Conservation (phyloP, 2,888 invertebrate species). For the Amorpha juglandis region DNA sequence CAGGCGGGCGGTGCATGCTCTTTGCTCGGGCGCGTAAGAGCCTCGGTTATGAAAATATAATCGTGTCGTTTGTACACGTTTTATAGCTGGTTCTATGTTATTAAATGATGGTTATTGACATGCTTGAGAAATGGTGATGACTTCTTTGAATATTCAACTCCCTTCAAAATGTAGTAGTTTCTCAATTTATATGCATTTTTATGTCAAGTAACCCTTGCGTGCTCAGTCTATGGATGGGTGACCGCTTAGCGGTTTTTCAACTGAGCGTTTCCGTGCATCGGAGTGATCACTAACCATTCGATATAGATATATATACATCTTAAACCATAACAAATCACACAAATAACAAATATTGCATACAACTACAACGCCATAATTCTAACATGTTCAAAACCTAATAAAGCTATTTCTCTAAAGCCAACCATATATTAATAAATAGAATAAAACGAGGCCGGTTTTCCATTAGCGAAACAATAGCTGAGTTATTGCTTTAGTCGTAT, state of each 20-base stretch:
- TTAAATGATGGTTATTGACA: conserved; percentile 10
- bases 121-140: not conserved
- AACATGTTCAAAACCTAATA: conserved; percentile 15
- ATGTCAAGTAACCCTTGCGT: too few species aligned
- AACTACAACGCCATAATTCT: not conserved
- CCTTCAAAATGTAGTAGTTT: too few species aligned
- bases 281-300: too few species aligned
- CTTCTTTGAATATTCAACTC: too few species aligned
- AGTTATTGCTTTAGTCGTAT: conserved; percentile 26
- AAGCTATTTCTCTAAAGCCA: conserved; percentile 26
- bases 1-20: conserved; percentile 9
- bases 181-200: too few species aligned
- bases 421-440: conserved; percentile 23
- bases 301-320: too few species aligned
- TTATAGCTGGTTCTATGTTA: conserved; percentile 4
- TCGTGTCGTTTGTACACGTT: conserved; percentile 10
- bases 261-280: too few species aligned
- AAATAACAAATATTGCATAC: not conserved
- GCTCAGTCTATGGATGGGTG: too few species aligned
- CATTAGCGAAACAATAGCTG: conserved; percentile 41
- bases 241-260: not conserved
- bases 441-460: conserved; percentile 39
- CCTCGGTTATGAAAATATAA: conserved; percentile 24
- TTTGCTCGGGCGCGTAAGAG: conserved; percentile 12
- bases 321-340: not conserved